Evolutionary conservation across 2,797 vertebrate genomes (phyloP).

Genomic region (Mormyrops boulengeri): DNA sequence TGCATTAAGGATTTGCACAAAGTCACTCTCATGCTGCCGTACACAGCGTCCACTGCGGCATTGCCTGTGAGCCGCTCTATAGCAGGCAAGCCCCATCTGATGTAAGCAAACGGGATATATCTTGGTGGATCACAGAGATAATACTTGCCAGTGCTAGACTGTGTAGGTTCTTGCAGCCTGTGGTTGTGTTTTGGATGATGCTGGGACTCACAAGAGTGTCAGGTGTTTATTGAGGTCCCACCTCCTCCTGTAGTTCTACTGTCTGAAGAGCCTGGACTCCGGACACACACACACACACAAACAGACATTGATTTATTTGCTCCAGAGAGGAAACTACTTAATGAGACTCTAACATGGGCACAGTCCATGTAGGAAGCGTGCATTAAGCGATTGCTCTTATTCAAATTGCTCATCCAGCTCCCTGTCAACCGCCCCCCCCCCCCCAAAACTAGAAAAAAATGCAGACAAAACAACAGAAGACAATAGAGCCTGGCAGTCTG

Average conservation of each 20-base stretch:
- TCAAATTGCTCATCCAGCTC: slow-evolving; percentile 10
- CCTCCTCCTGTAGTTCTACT: not conserved
- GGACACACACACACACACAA: not conserved
- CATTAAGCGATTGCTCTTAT: not conserved
- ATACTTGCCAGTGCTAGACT: not conserved
- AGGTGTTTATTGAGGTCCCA: not conserved
- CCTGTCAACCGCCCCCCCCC: not conserved
- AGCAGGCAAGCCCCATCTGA: not conserved
- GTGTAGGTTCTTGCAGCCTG: not conserved
- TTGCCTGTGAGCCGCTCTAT: not conserved
- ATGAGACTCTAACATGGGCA: not conserved
- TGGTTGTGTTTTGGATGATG: not conserved
- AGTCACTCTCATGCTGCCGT: no score
- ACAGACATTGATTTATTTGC: slow-evolving; percentile 2
- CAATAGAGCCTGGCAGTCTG: slow-evolving; percentile 12
- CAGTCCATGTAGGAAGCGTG: not conserved
- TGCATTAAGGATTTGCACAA: not conserved
- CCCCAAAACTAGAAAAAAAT: not conserved
- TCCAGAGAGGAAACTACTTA: not conserved
- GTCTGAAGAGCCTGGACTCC: not conserved
- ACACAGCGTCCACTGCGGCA: not conserved
- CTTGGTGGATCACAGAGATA: not conserved
- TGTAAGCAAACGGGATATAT: not conserved
- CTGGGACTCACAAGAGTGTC: not conserved
- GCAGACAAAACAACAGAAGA: not conserved